Base-by-base conservation (phyloP, 2,113 vertebrate species). In the Trinectes maculatus region DNA sequence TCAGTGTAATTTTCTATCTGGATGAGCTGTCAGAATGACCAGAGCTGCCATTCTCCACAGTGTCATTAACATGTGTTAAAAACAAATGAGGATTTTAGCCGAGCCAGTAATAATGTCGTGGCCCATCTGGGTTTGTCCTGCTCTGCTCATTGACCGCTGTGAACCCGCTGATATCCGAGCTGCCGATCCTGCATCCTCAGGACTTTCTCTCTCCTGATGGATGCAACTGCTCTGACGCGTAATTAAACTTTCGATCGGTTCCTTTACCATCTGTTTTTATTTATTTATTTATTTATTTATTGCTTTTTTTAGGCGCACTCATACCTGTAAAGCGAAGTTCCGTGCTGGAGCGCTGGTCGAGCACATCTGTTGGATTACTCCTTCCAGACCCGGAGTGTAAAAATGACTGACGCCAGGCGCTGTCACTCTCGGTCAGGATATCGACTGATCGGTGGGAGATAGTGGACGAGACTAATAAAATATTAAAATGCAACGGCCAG, bases 391-490 rank as follows among this genome's bases (percentile, higher is more conserved):
- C 39, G 26, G 71, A 69, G 71, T 71, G 63, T 87, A 74, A 79
- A 87, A 66, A 63, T 80, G 81, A 88, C 80, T 52, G 77, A 80
- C 51, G 56, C 40, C 63, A 21, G 61, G 28, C 62, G 1, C 40
- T 25, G 71, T 55, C 68, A 57, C 55, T 44, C 74, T 53, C 66
- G 19, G 44, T 65, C 52, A 63, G 74, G 48, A 55, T 84, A 79
- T 89, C 37, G 82, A 86, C 84, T 62, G 85, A 71, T 72, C 47
- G 80, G 71, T 48, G 31, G 58, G 75, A 81, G 83, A 70, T 71
- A 67, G 77, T 43, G 77, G 85, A 89, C 79, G 79, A 80, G 72
- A 66, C 77, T 80, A 57, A 86, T 86, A 74, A 89, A 90, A 87
- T 87, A 88, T 89, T 89, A 72, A 89, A 78, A 79, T 0, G 11